Base-by-base conservation (phyloP, 2,113 vertebrate genomes). In the Nymphicus hollandicus region DNA sequence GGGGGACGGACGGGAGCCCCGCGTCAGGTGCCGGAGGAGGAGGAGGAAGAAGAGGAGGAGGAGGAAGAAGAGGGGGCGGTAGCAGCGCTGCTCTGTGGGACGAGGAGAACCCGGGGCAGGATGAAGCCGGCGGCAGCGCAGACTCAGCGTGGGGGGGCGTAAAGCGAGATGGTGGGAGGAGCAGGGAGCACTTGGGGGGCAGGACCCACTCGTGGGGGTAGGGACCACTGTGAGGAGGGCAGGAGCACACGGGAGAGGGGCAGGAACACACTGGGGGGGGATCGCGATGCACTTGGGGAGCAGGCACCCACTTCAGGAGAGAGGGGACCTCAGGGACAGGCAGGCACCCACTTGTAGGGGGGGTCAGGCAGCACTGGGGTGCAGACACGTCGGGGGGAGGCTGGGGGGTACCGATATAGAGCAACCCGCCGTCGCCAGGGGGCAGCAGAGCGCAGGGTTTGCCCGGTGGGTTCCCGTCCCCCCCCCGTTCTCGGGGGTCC, bases 391-490 rank as follows among this genome's bases (percentile, higher is more conserved):
- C 31, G 31, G 31, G 31, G 53, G 55, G 12, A n/a, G 55, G 31
- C 31, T 9, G 55, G 35, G 35, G 6, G 7, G 4, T 3, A 10
- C 17, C 39, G 81, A 81, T 0, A 72, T 24, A 6, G 72, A 55
- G 31, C 83, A 61, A 10, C 9, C 33, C 53, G 49, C 3, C 8
- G 10, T 91, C 95, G 74, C 79, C 74, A 37, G 91, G 49, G 79
- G 94, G 82, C 93, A 96, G 93, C 95, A 95, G 79, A 92, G 70
- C 91, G 82, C 93, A 84, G 91, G 46, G 29, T 37, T 78, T 82
- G 88, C 44, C 78, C 68, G 6, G 31, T 10, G 35, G 58, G n/a
- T 8, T 52, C 46, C 18, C 2, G 29, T 23, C 6, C 7, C 6
- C 10, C 10, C 10, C 33, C 15, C 10, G 6, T 7, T 19, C 17